phyloP scores from a whole-genome alignment of 2,797 vertebrate genomes.

The Luscinia megarhynchos region DNA sequence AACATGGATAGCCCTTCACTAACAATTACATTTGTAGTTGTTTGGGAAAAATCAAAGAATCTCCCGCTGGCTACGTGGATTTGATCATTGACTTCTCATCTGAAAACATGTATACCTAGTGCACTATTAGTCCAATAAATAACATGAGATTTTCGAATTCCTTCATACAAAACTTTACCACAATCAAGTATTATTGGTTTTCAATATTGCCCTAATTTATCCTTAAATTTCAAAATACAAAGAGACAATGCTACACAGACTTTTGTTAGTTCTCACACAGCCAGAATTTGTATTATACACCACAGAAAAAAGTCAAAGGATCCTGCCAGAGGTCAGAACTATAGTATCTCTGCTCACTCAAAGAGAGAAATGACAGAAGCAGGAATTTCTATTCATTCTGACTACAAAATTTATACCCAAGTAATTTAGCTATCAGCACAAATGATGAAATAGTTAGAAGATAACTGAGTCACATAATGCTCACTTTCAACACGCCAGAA shows the following conservation, averaged over 20 bases:
- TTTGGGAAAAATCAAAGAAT: constrained; percentile 12
- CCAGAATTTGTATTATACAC: not conserved
- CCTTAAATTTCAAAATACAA: not conserved
- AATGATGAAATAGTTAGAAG: not conserved
- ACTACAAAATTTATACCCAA: not conserved
- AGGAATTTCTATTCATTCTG: not conserved
- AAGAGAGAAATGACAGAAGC: not conserved
- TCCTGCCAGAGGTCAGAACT: not conserved
- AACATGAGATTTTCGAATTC: not conserved
- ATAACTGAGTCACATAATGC: not conserved
- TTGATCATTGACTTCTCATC: not conserved
- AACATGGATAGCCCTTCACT: constrained; percentile 35
- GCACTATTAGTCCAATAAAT: not conserved
- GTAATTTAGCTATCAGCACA: not conserved
- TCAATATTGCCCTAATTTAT: not conserved
- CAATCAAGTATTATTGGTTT: not conserved
- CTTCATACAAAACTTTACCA: not conserved
- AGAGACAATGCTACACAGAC: not conserved
- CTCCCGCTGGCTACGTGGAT: fast-evolving
- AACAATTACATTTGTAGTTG: not conserved
- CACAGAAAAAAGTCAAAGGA: not conserved
- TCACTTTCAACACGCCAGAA: not conserved
- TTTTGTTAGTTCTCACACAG: not conserved
- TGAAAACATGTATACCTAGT: not conserved
- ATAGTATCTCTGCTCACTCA: not conserved